phyloP scores from a whole-genome alignment of 2,113 vertebrate species.

The Thamnophis sirtalis region DNA sequence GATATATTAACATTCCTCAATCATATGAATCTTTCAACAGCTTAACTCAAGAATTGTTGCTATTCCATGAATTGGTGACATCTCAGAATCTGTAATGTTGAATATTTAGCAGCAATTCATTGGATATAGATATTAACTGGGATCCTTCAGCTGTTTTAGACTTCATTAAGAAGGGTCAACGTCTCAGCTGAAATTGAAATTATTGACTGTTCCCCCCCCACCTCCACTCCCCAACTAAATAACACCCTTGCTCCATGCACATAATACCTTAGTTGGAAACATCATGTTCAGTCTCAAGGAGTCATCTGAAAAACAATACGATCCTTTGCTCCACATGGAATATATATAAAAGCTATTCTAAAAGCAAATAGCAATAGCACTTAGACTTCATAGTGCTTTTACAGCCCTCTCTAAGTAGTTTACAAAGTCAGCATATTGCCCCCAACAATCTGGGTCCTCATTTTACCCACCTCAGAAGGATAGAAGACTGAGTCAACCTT shows the following conservation, averaged over 20 bases:
- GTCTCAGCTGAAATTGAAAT: not conserved
- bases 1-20: not conserved
- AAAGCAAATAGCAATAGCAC: not conserved
- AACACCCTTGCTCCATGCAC: slow-evolving; percentile 8
- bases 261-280: slow-evolving; percentile 1
- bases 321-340: not conserved
- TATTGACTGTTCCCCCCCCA: not conserved
- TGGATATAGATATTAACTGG: not conserved
- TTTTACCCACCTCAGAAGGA: too few species aligned
- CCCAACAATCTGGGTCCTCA: too few species aligned
- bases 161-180: not conserved
- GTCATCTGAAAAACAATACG: not conserved
- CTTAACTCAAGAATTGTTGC: not conserved
- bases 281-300: slow-evolving; percentile 7
- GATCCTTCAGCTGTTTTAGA: not conserved
- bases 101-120: not conserved
- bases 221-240: not conserved
- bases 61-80: not conserved
- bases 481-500: too few species aligned
- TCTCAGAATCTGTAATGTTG: not conserved
- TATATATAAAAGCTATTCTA: not conserved
- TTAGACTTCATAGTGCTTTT: too few species aligned
- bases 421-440: too few species aligned
- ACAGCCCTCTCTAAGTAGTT: too few species aligned
- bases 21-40: not conserved